Percentiles rank a stretch among this genome's conserved stretches.
phyloP scores from a whole-genome alignment of 2,888 invertebrate species.

The Ormyrus thymus region DNA sequence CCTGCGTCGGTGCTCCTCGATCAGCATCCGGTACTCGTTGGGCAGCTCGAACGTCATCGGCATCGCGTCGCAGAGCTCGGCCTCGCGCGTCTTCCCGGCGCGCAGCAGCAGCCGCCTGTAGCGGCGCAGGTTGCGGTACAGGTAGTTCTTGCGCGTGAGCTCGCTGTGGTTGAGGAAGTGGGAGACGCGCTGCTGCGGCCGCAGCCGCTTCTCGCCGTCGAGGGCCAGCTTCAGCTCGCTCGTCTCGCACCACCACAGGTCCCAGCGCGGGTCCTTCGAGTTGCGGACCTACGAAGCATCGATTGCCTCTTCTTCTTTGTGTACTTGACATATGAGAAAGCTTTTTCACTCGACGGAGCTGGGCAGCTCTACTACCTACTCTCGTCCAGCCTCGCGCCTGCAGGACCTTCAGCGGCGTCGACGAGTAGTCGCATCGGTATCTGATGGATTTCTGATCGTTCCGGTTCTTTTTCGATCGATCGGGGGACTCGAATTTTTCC shows the following conservation, averaged over 20 bases:
- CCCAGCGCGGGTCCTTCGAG: slow-evolving; percentile 74
- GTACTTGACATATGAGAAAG: neutral
- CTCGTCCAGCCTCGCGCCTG: slow-evolving; percentile 68
- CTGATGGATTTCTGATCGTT: slow-evolving; percentile 55
- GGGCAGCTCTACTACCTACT: slow-evolving; percentile 58
- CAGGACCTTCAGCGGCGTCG: slow-evolving; percentile 66
- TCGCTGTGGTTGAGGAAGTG: slow-evolving; percentile 80
- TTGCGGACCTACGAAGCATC: slow-evolving; percentile 63
- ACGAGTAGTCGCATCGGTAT: slow-evolving; percentile 67
- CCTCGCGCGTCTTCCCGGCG: slow-evolving; percentile 70
- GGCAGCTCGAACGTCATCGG: slow-evolving; percentile 80
- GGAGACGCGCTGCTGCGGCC: slow-evolving; percentile 75
- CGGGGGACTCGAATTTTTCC: neutral
- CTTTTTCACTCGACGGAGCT: neutral
- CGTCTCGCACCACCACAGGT: slow-evolving; percentile 79
- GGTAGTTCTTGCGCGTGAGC: slow-evolving; percentile 79
- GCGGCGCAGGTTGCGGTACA: slow-evolving; percentile 77
- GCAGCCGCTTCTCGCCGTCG: slow-evolving; percentile 58
- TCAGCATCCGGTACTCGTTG: slow-evolving; percentile 79
- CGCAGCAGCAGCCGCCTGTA: slow-evolving; percentile 68
- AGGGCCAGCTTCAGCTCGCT: slow-evolving; percentile 75
- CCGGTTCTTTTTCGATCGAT: neutral
- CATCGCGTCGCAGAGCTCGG: slow-evolving; percentile 76
- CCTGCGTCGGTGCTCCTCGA: slow-evolving; percentile 78
- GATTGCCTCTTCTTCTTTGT: neutral